Evolutionary conservation across 1,140 invertebrate genomes (phyloP).

Genomic region (Mizuhopecten yessoensis): DNA sequence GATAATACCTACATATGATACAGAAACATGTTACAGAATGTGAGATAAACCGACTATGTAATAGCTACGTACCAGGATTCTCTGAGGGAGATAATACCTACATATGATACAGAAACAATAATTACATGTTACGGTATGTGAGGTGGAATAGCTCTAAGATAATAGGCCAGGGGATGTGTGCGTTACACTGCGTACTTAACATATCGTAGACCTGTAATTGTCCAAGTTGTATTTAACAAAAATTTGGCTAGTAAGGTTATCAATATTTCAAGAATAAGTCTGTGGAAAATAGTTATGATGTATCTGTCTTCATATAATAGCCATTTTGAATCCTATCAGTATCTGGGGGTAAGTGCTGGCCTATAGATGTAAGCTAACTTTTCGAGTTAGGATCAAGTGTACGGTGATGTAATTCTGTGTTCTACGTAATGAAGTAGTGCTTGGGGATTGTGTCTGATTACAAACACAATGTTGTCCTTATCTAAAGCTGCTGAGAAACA

Average conservation of each 20-base stretch:
- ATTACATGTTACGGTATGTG: not conserved
- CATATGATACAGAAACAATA: too few relatives aligned
- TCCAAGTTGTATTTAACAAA: too few relatives aligned
- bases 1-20: not conserved
- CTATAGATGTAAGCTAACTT: not conserved
- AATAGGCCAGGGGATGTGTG: not conserved
- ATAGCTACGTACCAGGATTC: not conserved
- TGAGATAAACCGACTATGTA: not conserved
- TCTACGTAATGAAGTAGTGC: not conserved
- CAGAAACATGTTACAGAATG: not conserved
- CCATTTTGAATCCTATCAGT: too few relatives aligned
- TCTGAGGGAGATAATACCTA: not conserved
- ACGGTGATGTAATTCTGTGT: not conserved
- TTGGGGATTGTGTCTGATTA: not conserved
- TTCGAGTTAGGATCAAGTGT: not conserved
- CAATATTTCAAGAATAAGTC: too few relatives aligned
- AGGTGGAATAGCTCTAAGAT: not conserved
- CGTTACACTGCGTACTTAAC: too few relatives aligned
- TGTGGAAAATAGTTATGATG: too few relatives aligned
- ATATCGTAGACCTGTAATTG: too few relatives aligned
- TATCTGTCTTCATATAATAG: too few relatives aligned
- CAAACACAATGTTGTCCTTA: slow-evolving; percentile 13
- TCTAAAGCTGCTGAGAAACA: not conserved
- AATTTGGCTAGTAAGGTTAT: too few relatives aligned
- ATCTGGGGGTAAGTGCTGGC: too few relatives aligned